Evolutionary conservation across 2,797 vertebrate genomes (phyloP), one percentile per base, ranked within the genome.

Genomic region (Danionella dracula): DNA sequence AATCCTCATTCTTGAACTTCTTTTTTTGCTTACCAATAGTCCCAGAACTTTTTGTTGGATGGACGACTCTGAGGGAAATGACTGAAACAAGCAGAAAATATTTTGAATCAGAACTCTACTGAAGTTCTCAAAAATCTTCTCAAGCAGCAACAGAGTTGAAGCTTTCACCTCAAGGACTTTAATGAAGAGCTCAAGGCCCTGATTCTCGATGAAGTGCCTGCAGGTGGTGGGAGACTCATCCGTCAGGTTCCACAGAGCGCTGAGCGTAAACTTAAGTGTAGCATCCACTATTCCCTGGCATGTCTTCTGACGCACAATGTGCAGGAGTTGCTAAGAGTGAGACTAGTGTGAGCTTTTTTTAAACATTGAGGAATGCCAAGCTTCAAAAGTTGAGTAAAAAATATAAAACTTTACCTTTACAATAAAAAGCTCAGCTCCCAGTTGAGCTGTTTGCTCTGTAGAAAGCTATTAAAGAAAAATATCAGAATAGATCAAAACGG

Each of bases 21-120:
- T n/a, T n/a, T n/a, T n/a, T n/a, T n/a, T n/a, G n/a, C 96, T 95
- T 81, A 99, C 96, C 93, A 99, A 75, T 81, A 99, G 90, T 29
- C 97, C 97, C 56, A 99, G 90, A 79, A 99, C 94, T 76, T 99
- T 99, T 87, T 98, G 96, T 73, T 99, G 97, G 72, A 99, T 98
- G 62, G 96, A 98, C n/a, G 95, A 97, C 79, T 99, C 97, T 1
- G 86, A 92, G 2, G 95, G 96, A 76, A 99, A 99, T 72, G 95
- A 96, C 97, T 99, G 82, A 13, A 67, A 83, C 77, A 72, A 72
- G 1, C 79, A 72, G 1, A 80, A 6, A 40, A 68, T 16, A 11
- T 3, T 11, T 4, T 8, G 40, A 66, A 45, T 46, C 20, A 55
- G 38, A 19, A 58, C 8, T 32, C 23, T 37, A 4, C 7, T n/a